Base-by-base conservation (phyloP, 2,797 vertebrate genomes). In the Liparis tanakae region DNA sequence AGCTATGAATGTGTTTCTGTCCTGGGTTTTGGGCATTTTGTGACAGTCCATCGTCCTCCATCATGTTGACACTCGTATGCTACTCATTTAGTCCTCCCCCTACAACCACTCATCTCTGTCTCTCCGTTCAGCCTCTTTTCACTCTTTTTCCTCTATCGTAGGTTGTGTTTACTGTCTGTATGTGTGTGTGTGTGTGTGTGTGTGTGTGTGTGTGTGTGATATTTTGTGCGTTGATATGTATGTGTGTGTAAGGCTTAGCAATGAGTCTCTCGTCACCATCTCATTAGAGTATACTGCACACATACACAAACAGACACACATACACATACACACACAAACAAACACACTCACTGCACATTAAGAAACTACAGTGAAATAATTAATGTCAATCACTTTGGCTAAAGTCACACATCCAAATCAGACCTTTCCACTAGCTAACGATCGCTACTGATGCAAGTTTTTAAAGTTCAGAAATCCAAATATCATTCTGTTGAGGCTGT, bases 251-350 rank as follows among this genome's bases (percentile, higher is more conserved):
- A 53, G 57, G 44, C 30, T 67, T 5, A 67, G 68, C 68, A 64
- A 72, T 79, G 72, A 77, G 77, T 15, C 50, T 76, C 82, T 84
- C 84, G 78, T 80, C 86, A 64, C 43, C 6, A 1, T 65, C 79
- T 80, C 83, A 82, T 84, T 72, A 67, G 43, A n/a, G 25, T 66
- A 55, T 53, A 10, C 20, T 22, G 14, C 36, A 64, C 34, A 56
- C 34, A 18, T 34, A 61, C 13, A 10, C 41, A 44, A 57, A 41
- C 25, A 51, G 22, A 1, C 18, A 41, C 13, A 25, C 18, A 39
- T n/a, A 56, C 37, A 20, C 18, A 41, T 37, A 57, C 61, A 41
- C 6, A 53, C 3, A 39, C 43, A 46, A 10, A 17, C 5, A 46
- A 9, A 25, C 51, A 25, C 20, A 13, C 50, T 6, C 12, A 25